Evolutionary conservation across 1,140 invertebrate genomes (phyloP), one percentile per base, ranked within the genome.

Genomic region (Batillaria attramentaria): DNA sequence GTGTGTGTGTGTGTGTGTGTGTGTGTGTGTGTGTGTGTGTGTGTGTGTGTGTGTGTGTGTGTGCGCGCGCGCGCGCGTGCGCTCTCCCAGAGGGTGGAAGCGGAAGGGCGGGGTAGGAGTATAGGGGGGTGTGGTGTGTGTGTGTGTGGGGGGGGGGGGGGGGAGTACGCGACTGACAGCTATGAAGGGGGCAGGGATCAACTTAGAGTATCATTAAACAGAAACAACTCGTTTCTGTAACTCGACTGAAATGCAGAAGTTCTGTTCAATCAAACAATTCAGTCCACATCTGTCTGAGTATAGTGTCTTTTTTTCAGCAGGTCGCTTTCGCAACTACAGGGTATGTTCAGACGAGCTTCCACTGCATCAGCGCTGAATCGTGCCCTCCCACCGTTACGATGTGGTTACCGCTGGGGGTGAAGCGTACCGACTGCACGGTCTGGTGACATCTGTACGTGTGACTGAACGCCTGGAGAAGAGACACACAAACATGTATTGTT

Each of bases 291-390:
- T n/a, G n/a, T n/a, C n/a, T n/a, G 46, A 24, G 46, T 13, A 13
- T 50, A 13, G 46, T 50, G 10, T 28, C 60, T 62, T 20, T 24
- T 62, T 10, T 1, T 28, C 24, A 28, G 10, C 1, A 20, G 0
- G n/a, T 31, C 0, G 16, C 60, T 24, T 10, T 1, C 28, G 0
- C n/a, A 10, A 28, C 60, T 62, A 28, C 60, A 24, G n/a, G 24
- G 10, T 20, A 16, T 62, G 60, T 62, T 82, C 42, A 85, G 4
- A 85, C 78, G 33, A 87, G 70, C 57, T 83, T 81, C 85, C 86
- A 87, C 50, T 87, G 85, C 43, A 86, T 79, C 0, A 86, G 69
- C 43, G 82, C 81, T 0, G 83, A 83, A 60, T 86, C 84, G 24
- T 80, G 65, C 10, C 84, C 85, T 0, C 86, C 85, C 60, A 85